A percentile compares a stretch with the other conserved stretches of the same genome.
These are phyloP conservation scores for Abscondita cerata DNA, from an alignment of 2,888 invertebrate genomes.

Conservation along the genomic window DNA sequence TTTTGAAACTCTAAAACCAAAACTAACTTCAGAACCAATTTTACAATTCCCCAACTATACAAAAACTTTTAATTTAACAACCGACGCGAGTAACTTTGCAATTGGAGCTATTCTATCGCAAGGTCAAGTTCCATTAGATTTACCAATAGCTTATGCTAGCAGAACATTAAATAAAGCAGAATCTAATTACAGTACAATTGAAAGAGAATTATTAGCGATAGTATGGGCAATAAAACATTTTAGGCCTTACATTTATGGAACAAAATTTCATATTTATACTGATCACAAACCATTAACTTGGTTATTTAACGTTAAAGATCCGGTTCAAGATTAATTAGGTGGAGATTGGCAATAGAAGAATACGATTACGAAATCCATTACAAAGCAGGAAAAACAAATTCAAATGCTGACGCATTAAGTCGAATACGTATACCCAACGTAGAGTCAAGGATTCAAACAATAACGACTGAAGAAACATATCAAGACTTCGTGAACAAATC, in stretches of 20 bases:
- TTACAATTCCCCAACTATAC: background rate
- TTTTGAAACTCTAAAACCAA: too few species aligned
- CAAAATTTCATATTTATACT: background rate
- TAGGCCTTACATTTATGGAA: too few species aligned
- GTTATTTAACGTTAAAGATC: background rate
- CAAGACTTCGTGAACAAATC: too few species aligned
- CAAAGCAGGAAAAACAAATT: background rate
- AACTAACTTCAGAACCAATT: too few species aligned
- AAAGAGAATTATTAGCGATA: too few species aligned
- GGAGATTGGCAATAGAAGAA: background rate
- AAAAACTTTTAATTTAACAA: background rate
- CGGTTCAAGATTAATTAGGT: background rate
- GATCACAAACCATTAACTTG: background rate
- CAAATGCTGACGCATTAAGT: background rate
- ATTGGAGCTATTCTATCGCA: background rate
- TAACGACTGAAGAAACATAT: too few species aligned
- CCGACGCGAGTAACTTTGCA: background rate
- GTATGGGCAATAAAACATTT: constrained; percentile 51
- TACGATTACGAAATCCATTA: background rate
- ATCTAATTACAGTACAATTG: constrained; percentile 42
- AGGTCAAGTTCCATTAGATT: background rate
- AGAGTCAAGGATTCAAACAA: too few species aligned
- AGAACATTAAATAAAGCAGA: background rate
- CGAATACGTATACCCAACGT: too few species aligned
- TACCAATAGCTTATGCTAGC: background rate